Evolutionary conservation across 2,888 invertebrate species (phyloP), one percentile per base, ranked within the genome.

Genomic region (Mellilla xanthometata): DNA sequence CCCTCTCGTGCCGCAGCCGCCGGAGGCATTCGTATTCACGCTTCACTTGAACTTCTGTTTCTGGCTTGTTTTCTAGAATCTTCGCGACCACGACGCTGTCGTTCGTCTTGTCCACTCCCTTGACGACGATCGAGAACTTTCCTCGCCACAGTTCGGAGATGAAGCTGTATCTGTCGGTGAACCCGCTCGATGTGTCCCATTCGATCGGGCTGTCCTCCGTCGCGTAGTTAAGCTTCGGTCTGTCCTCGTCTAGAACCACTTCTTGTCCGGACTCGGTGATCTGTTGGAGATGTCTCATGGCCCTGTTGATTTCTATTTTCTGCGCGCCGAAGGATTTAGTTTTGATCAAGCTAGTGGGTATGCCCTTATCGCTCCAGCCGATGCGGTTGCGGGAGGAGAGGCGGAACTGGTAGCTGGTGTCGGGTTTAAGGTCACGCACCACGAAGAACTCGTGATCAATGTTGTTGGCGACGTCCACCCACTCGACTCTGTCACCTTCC

Each of bases 361-460:
- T 94, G 32, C 97, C 97, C 71, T 95, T 94, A 40, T 96, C 95
- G 80, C 98, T 97, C 95, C 97, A 97, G 0, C 99, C 99, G 69
- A 99, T 96, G 39, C 94, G 93, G 84, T 99, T 99, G 56, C 94
- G 92, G 0, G 97, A 96, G 0, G 96, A 93, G 19, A 99, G 90
- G 46, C 98, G 91, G 90, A 99, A 98, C 60, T 96, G 94, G 81
- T 99, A 98, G 65, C 93, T 93, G 15, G 94, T 94, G 56, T 94
- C 93, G 0, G 96, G 93, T 39, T 92, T 87, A n/a, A 99, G 91
- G 54, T 94, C 93, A 58, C 92, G 92, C 1, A 98, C 92, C 9
- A 98, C 87, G 75, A 94, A 98, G 80, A 97, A 98, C 74, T 99
- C 99, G 68, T 97, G 97, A 78, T 97, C 97, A 52, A 98, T 96